Evolutionary conservation across 2,888 invertebrate species (phyloP).

Genomic region (Erpobdella octoculata): DNA sequence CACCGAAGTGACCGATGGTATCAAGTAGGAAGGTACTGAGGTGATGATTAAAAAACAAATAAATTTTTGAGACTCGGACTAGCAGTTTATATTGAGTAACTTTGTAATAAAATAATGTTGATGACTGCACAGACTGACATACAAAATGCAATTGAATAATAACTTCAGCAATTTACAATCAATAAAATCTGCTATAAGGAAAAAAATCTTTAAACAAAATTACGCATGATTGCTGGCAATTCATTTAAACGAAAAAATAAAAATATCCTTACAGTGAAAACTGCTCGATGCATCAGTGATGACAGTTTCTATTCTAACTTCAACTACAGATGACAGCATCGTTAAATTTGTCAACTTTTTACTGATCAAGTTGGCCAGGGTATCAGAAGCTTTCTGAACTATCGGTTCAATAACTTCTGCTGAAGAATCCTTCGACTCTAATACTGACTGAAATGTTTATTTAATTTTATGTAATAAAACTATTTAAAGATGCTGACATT

Average conservation of each 20-base stretch:
- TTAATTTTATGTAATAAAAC: background rate
- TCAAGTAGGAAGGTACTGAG: constrained; percentile 35
- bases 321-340: constrained; percentile 66
- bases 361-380: constrained; percentile 62
- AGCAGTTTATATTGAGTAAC: background rate
- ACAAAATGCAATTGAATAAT: background rate
- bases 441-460: constrained; percentile 5
- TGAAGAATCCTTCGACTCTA: background rate
- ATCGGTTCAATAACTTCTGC: background rate
- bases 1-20: constrained; percentile 47
- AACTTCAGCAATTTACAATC: background rate
- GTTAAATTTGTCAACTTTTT: constrained; percentile 58
- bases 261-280: background rate
- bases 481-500: background rate
- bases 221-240: too few species aligned
- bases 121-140: background rate
- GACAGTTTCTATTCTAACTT: constrained; percentile 70
- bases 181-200: too few species aligned
- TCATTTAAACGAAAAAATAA: too few species aligned
- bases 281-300: constrained; percentile 58
- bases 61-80: background rate
- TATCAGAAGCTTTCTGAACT: constrained; percentile 38
- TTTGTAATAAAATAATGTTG: background rate
- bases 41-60: background rate
- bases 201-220: too few species aligned